phyloP scores from a whole-genome alignment of 2,888 invertebrate species.

The Malacosoma neustria region DNA sequence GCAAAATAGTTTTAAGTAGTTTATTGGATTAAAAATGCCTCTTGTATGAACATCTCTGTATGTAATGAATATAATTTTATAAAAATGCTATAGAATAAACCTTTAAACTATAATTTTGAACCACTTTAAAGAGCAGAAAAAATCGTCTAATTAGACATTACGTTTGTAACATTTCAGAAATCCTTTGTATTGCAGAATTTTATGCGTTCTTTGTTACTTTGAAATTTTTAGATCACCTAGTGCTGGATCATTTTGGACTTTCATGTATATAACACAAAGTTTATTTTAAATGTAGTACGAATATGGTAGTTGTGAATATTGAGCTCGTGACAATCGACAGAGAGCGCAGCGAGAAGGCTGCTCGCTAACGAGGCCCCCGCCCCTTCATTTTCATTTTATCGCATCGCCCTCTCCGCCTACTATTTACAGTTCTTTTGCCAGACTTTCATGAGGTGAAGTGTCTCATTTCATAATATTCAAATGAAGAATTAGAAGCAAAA shows the following conservation, averaged over 20 bases:
- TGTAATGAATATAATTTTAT: too few relatives aligned
- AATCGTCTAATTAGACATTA: conserved; percentile 67
- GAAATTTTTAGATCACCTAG: conserved; percentile 33
- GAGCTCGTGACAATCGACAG: conserved; percentile 56
- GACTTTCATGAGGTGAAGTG: conserved; percentile 34
- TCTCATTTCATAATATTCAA: conserved; percentile 40
- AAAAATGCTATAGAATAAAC: too few relatives aligned
- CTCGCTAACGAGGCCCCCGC: conserved; percentile 55
- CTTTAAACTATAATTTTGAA: background rate
- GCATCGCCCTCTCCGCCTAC: conserved; percentile 34
- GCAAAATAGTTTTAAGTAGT: too few relatives aligned
- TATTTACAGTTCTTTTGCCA: conserved; percentile 48
- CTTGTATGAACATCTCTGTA: too few relatives aligned
- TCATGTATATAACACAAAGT: too few relatives aligned
- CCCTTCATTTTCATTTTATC: conserved; percentile 63
- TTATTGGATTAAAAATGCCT: too few relatives aligned
- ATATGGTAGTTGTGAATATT: conserved; percentile 37
- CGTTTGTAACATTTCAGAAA: conserved; percentile 62
- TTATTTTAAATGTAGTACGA: too few relatives aligned
- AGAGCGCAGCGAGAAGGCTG: conserved; percentile 45
- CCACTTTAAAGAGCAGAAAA: conserved; percentile 24
- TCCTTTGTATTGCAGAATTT: conserved; percentile 66
- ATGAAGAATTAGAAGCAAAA: conserved; percentile 22
- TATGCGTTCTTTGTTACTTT: conserved; percentile 60
- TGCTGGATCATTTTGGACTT: too few relatives aligned